Evolutionary conservation across 2,113 vertebrate genomes (phyloP), one percentile per base, ranked within the genome.

Genomic region (Brevimyrus niger): DNA sequence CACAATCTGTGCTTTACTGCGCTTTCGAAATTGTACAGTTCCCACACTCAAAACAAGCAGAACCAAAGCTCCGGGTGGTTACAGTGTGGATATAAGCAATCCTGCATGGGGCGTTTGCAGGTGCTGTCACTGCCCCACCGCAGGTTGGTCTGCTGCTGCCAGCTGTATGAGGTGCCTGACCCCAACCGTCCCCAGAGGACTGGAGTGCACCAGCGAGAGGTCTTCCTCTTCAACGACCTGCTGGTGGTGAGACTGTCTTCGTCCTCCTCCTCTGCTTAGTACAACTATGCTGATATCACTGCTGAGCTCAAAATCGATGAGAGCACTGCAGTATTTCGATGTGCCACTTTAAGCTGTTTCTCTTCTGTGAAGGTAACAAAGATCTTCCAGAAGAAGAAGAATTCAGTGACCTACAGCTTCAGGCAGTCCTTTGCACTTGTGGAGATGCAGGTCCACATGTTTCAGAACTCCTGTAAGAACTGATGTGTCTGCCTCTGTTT

Each of bases 331-430:
- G 15, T n/a, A 35, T 31, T 53, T 17, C 44, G 11, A 23, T 55
- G 5, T 11, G 55, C 65, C 83, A 50, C 27, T 21, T 19, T 58
- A 87, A 58, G 31, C 2, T 61, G 27, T 87, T 76, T 4, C 58
- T 19, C 85, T 31, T 51, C 86, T 90, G 92, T 13, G 15, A 51
- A 99, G 98, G 97, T 98, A 91, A 98, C 98, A 1, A 99, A 99
- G 96, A 99, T 99, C 94, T 99, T 99, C 95, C 98, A 99, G 95
- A 99, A 99, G 96, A 99, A 99, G 96, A 99, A 99, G 95, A 97
- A 97, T 86, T 97, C 98, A 4, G 98, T 99, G 91, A 99, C 97
- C 0, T 99, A 99, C 95, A 99, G 96, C 91, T 99, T 99, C 95
- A 96, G 98, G 87, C 98, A 99, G 92, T 98, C 98, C 55, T 99